These are phyloP conservation scores for Fabriciana adippe DNA, from an alignment of 2,888 invertebrate genomes.

Conservation along the genomic window DNA sequence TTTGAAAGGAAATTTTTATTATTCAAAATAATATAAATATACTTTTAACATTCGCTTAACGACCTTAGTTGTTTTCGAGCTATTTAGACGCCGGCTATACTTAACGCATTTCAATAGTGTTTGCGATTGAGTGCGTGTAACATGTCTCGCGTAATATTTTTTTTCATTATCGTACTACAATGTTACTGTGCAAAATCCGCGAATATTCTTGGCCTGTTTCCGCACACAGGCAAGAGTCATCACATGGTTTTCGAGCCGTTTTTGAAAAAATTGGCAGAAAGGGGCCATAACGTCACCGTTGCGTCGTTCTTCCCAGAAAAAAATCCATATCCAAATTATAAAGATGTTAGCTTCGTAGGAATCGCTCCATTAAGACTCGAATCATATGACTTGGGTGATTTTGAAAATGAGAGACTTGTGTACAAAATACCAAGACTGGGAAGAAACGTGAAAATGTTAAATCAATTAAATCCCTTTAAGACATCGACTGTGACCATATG, in stretches of 20 bases:
- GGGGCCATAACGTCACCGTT: slow-evolving; percentile 84
- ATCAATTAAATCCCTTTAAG: slow-evolving; percentile 57
- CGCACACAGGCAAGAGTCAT: slow-evolving; percentile 84
- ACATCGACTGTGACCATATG: slow-evolving; percentile 65
- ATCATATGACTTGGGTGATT: slow-evolving; percentile 56
- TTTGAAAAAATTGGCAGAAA: slow-evolving; percentile 75
- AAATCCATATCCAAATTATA: slow-evolving; percentile 70
- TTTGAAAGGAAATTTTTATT: background rate
- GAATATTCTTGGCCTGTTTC: slow-evolving; percentile 82
- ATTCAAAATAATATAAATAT: background rate
- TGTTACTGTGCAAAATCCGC: slow-evolving; percentile 56
- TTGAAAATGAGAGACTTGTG: slow-evolving; percentile 52
- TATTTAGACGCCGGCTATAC: background rate
- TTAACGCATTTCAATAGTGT: slow-evolving; percentile 38
- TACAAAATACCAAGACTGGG: slow-evolving; percentile 54
- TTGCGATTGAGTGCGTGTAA: slow-evolving; percentile 45
- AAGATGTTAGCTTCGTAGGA: slow-evolving; percentile 69
- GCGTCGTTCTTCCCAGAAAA: slow-evolving; percentile 82
- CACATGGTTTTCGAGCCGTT: slow-evolving; percentile 83
- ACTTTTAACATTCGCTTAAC: background rate
- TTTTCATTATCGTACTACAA: slow-evolving; percentile 49
- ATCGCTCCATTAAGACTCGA: slow-evolving; percentile 63
- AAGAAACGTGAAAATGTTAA: slow-evolving; percentile 51
- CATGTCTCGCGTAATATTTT: slow-evolving; percentile 52
- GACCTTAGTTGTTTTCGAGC: background rate